Evolutionary conservation across 2,888 invertebrate genomes (phyloP), one percentile per base, ranked within the genome.

Genomic region (Tetropium fuscum): DNA sequence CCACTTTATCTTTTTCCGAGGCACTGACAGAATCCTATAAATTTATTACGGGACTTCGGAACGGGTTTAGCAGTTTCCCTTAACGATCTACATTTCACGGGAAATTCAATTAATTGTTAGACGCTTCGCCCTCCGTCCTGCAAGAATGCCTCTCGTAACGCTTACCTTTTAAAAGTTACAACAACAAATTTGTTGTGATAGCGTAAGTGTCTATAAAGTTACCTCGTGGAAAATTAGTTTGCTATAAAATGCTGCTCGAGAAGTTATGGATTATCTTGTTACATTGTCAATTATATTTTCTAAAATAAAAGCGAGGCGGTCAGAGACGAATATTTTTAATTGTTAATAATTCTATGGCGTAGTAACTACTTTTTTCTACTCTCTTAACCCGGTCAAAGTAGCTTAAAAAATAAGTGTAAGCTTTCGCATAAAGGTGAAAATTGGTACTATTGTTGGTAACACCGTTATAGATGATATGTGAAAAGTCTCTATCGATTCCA

Each of bases 171-270:
- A 43, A 43, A 43, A 43, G 22, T 43, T 43, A 20, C 20, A 41
- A 41, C 3, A 41, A 22, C 41, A 43, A 22, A 22, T 43, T 11
- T 7, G 22, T n/a, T n/a, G n/a, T n/a, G n/a, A n/a, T n/a, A n/a
- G n/a, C n/a, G n/a, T 25, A 43, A 43, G 41, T 43, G 25, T 20
- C 41, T 43, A 43, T 22, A 43, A 43, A 43, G 22, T 43, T 43
- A 10, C 1, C 13, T 3, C 22, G 15, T 13, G 22, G 41, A 13
- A 43, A 43, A 43, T 43, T 43, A 22, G 25, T 20, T 43, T 13
- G 20, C 16, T 16, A 25, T 34, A 44, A 44, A n/a, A 16, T 27
- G 16, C 7, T 16, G 27, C 16, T 25, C n/a, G 1, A 2, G 11
- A 43, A 43, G 8, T 15, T 22, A 15, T 15, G 8, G 7, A 7